Conservation (phyloP, 2,797 vertebrate genomes). For the Thamnophis elegans region DNA sequence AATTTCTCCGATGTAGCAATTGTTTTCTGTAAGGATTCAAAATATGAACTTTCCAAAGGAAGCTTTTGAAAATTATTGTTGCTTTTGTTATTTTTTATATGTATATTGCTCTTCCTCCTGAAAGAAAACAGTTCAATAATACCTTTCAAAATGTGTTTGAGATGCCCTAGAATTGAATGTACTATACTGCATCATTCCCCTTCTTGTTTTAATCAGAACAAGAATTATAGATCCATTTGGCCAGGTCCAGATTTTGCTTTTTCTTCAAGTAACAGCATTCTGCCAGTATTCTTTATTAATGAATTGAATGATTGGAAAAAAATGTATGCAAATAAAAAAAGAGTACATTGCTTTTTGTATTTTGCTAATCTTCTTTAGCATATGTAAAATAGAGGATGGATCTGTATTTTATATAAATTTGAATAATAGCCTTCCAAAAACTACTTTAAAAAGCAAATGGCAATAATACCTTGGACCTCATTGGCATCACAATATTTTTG, state of each 20-base stretch:
- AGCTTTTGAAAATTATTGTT: neutral
- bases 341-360: neutral
- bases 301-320: neutral
- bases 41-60: neutral
- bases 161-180: neutral
- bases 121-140: neutral
- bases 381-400: neutral
- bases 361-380: neutral
- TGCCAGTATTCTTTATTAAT: conserved; percentile 7
- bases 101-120: neutral
- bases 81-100: neutral
- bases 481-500: neutral
- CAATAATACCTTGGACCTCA: neutral
- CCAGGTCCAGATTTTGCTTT: conserved; percentile 1
- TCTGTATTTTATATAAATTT: neutral
- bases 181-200: neutral
- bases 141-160: neutral
- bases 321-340: conserved; percentile 5
- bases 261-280: conserved; percentile 16
- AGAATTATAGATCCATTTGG: neutral
- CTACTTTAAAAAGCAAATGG: neutral
- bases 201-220: neutral
- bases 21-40: neutral
- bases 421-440: neutral
- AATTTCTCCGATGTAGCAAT: neutral